A percentile compares a stretch with the other conserved stretches of the same genome.
Conservation (phyloP, 1,140 invertebrate species). For the Pseudomyrmex pallidus region DNA sequence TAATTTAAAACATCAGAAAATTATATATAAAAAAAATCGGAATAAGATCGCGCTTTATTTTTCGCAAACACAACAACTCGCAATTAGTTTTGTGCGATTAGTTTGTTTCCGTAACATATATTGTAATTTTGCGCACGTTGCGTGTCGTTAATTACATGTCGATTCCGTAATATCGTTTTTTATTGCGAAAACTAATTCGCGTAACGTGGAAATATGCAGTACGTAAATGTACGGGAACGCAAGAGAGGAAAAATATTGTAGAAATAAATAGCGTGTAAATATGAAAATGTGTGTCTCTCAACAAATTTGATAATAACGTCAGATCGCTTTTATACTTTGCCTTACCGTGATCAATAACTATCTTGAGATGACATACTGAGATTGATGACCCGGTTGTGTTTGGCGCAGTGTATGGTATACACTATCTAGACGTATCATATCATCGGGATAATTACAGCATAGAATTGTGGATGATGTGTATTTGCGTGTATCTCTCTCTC, state of each 20-base stretch:
- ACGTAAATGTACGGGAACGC: background rate
- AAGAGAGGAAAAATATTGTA: slow-evolving; percentile 12
- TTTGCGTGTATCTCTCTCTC: slow-evolving; percentile 9
- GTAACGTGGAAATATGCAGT: background rate
- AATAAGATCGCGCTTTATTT: background rate
- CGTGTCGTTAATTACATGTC: background rate
- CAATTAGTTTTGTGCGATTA: slow-evolving; percentile 7
- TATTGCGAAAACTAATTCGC: background rate
- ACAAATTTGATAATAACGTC: slow-evolving; percentile 1
- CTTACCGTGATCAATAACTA: slow-evolving; percentile 35
- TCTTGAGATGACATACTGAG: slow-evolving; percentile 22
- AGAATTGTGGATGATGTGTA: slow-evolving; percentile 10
- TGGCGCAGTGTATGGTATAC: background rate
- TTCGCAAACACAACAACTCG: background rate
- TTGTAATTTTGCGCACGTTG: background rate
- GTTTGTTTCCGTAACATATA: background rate
- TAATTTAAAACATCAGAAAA: background rate
- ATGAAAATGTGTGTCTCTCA: background rate
- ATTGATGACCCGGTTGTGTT: slow-evolving; percentile 43
- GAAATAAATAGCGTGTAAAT: background rate
- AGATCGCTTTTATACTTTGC: background rate
- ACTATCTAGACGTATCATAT: slow-evolving; percentile 22
- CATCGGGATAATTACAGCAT: slow-evolving; percentile 30
- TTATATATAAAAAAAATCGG: slow-evolving; percentile 4
- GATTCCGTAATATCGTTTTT: background rate